Evolutionary conservation across 2,888 invertebrate genomes (phyloP), one percentile per base, ranked within the genome.

Genomic region (Nineta flava): DNA sequence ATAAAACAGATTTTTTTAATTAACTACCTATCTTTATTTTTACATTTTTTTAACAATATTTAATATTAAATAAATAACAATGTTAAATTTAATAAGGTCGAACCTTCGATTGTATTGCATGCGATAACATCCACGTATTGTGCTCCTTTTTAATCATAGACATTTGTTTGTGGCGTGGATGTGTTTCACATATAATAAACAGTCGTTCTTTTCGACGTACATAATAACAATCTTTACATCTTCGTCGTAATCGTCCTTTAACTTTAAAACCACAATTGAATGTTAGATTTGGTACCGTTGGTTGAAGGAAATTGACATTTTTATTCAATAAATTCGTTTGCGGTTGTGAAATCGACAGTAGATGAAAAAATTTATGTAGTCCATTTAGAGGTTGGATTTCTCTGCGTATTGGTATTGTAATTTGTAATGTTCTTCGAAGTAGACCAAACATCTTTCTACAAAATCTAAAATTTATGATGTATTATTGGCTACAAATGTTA

Each of bases 101-200:
- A 44, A 62, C 53, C 59, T 67, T 69, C 1, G 76, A 75, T 63
- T 85, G 84, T 16, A 79, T 81, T 3, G 83, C 86, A 63, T 81
- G 81, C 1, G 86, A 80, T 51, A 90, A 61, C 51, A 85, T 79
- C 79, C 83, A 85, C 15, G 80, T 81, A 57, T 82, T 82, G 54
- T 75, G 74, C 10, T 78, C 80, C 55, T 76, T 75, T 51, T 78
- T 74, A 51, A 76, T 73, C 72, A 81, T 80, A 13, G 78, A 67
- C 77, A 81, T 82, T 66, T 88, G 88, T 61, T 91, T 91, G 61
- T 92, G 91, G 35, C 88, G 75, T 17, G 81, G 81, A 60, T 78
- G 78, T 26, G 79, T 79, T 50, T 79, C 80, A 57, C 91, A 92
- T 55, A 84, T 76, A 41, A 86, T 77, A 63, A 78, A 83, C 56